Evolutionary conservation across 1,140 invertebrate species (phyloP).

Genomic region (Trigoniulus corallinus): DNA sequence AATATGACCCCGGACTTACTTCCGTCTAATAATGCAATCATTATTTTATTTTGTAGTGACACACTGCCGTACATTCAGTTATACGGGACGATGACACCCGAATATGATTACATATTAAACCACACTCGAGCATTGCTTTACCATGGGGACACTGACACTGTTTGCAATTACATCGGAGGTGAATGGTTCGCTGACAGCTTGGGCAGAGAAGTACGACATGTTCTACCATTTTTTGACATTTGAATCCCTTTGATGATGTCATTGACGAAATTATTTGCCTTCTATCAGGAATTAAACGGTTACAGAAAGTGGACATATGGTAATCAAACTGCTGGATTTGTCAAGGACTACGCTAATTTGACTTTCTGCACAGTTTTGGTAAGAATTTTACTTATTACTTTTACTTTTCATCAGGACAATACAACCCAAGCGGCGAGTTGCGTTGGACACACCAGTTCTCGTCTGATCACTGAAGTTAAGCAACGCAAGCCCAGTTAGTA

Average conservation of each 20-base stretch:
- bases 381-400: slow-evolving; percentile 8
- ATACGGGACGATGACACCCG: slow-evolving; percentile 13
- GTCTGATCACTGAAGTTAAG: no score
- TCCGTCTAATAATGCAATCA: no score
- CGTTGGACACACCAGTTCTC: no score
- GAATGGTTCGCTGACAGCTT: slow-evolving; percentile 33
- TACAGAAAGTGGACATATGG: slow-evolving; percentile 15
- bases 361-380: slow-evolving; percentile 26
- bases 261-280: no score
- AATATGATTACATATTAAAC: slow-evolving; percentile 19
- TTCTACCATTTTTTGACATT: no score
- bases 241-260: no score
- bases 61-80: not conserved
- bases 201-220: not conserved
- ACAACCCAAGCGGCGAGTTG: no score
- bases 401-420: no score
- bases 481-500: no score
- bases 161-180: slow-evolving; percentile 37
- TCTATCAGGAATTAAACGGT: slow-evolving; percentile 15
- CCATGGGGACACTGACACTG: slow-evolving; percentile 40
- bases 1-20: no score
- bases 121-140: slow-evolving; percentile 30
- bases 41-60: not conserved
- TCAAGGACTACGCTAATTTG: slow-evolving; percentile 23
- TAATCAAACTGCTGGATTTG: slow-evolving; percentile 27